Evolutionary conservation across 2,888 invertebrate species (phyloP).

Genomic region (Phymatocera aterrima): DNA sequence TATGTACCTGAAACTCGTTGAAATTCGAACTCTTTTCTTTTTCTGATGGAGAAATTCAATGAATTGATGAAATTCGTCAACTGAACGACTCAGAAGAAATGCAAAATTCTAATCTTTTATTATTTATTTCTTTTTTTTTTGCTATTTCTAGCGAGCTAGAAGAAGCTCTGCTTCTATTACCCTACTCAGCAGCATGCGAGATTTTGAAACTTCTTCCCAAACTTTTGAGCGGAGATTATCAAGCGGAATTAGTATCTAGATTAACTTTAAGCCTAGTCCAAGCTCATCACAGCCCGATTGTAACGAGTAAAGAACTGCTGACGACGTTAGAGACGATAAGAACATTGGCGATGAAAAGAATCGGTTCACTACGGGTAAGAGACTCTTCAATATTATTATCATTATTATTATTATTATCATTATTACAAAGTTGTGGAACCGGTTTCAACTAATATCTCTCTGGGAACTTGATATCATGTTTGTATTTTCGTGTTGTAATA

Average conservation of each 20-base stretch:
- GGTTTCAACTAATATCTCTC: not conserved
- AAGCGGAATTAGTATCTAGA: slow-evolving; percentile 87
- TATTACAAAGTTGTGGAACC: not conserved
- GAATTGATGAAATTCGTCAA: too few relatives aligned
- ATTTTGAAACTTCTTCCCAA: slow-evolving; percentile 84
- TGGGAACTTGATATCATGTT: too few relatives aligned
- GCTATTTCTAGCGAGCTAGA: slow-evolving; percentile 87
- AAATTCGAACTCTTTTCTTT: too few relatives aligned
- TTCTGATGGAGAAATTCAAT: too few relatives aligned
- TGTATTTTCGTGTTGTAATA: too few relatives aligned
- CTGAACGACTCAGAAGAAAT: not conserved
- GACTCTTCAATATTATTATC: not conserved
- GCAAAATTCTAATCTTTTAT: slow-evolving; percentile 21
- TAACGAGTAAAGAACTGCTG: slow-evolving; percentile 83
- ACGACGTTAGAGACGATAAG: slow-evolving; percentile 81
- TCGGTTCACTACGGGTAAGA: slow-evolving; percentile 80
- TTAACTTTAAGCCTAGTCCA: slow-evolving; percentile 86
- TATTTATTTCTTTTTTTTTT: slow-evolving; percentile 44
- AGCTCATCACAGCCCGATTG: slow-evolving; percentile 88
- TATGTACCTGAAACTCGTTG: too few relatives aligned
- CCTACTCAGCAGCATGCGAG: slow-evolving; percentile 88
- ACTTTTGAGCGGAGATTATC: slow-evolving; percentile 81
- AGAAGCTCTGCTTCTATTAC: slow-evolving; percentile 90
- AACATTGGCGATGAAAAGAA: slow-evolving; percentile 77
- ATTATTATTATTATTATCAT: too few relatives aligned